phyloP scores from a whole-genome alignment of 2,888 invertebrate species.

The Epsilonema sp. region DNA sequence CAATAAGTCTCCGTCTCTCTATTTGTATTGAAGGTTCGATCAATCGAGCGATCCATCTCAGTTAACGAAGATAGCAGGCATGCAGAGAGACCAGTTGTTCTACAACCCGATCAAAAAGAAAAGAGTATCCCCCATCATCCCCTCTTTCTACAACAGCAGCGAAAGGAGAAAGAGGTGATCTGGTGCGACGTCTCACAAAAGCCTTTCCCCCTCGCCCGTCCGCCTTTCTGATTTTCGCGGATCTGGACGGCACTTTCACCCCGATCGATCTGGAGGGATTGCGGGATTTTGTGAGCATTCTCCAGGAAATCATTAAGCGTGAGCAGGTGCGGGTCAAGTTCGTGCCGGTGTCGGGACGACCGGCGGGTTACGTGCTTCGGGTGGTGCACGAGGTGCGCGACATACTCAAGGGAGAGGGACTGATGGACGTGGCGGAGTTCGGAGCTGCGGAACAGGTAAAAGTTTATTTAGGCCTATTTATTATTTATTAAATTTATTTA shows the following conservation, averaged over 20 bases:
- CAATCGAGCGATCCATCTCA: too few relatives aligned
- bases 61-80: too few relatives aligned
- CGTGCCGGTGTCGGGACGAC: conserved; percentile 7
- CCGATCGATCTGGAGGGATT: conserved; percentile 7
- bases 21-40: too few relatives aligned
- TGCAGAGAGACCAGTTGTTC: too few relatives aligned
- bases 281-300: neutral
- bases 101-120: too few relatives aligned
- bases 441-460: conserved; percentile 9
- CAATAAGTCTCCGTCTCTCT: too few relatives aligned
- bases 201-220: neutral
- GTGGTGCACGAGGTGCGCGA: conserved; percentile 7
- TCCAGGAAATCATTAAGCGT: neutral
- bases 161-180: too few relatives aligned
- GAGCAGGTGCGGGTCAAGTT: conserved; percentile 5
- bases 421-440: conserved; percentile 3
- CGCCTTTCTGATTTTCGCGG: conserved; percentile 6
- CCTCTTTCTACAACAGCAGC: too few relatives aligned
- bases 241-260: conserved; percentile 8
- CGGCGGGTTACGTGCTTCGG: conserved; percentile 8
- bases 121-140: too few relatives aligned
- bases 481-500: too few relatives aligned
- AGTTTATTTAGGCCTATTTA: too few relatives aligned
- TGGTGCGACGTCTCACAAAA: too few relatives aligned
- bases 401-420: conserved; percentile 1